These are phyloP conservation scores for Setophaga coronata DNA, from an alignment of 2,113 vertebrate species.

Conservation along the genomic window DNA sequence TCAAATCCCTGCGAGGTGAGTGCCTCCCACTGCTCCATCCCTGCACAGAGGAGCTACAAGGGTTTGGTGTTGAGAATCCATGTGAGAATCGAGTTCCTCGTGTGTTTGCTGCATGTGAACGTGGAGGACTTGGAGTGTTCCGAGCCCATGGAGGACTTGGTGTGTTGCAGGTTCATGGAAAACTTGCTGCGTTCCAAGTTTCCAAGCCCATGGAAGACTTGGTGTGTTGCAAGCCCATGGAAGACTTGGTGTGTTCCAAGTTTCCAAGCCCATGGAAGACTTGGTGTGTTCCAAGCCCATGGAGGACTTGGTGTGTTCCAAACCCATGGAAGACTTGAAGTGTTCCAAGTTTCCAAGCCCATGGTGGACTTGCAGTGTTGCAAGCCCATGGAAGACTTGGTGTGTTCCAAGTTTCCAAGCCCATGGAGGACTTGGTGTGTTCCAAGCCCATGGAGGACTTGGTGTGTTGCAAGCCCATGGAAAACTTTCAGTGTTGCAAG, in stretches of 20 bases:
- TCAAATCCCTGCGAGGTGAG: slow-evolving; percentile 85
- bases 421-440: accelerated
- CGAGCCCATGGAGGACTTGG: accelerated
- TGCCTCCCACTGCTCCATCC: neutral
- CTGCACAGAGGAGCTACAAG: accelerated
- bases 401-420: too few species aligned
- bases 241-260: neutral
- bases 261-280: accelerated
- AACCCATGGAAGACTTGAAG: accelerated
- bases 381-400: neutral
- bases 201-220: neutral
- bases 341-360: too few species aligned
- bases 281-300: neutral
- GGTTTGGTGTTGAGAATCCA: accelerated
- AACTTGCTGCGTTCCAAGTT: accelerated
- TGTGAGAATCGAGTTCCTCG: neutral
- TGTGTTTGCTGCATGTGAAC: accelerated
- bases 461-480: neutral
- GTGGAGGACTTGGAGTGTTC: neutral
- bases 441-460: neutral
- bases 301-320: neutral
- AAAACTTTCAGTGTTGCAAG: neutral
- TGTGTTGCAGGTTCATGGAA: neutral
- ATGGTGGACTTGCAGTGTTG: neutral
- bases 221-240: neutral